Percentiles rank a stretch among this genome's conserved stretches.
These are phyloP conservation scores for Drosophila nigricruria DNA, from an alignment of 2,888 invertebrate genomes.

Conservation along the genomic window DNA sequence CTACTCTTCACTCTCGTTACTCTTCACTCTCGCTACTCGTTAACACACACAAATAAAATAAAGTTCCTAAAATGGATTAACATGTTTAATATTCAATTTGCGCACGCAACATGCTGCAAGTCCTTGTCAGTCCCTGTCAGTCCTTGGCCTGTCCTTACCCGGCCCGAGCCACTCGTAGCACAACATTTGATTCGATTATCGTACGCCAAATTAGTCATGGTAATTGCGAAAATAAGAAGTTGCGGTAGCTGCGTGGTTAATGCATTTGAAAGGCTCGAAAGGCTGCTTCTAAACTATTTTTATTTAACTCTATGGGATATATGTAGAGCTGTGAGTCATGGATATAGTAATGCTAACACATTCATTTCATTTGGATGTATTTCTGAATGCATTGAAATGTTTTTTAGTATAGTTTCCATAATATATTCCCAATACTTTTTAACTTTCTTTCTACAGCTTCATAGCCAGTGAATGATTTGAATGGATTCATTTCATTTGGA, in stretches of 20 bases:
- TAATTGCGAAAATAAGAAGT: conserved; percentile 52
- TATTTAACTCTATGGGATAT: background rate
- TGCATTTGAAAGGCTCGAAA: background rate
- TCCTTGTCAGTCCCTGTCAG: background rate
- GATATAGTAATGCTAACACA: too few species aligned
- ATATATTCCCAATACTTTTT: too few species aligned
- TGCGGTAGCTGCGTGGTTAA: conserved; percentile 24
- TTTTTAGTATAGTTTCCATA: too few species aligned
- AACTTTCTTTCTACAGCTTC: too few species aligned
- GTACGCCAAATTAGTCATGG: conserved; percentile 55
- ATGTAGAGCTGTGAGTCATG: too few species aligned
- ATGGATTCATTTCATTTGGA: background rate
- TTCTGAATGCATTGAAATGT: too few species aligned
- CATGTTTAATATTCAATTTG: conserved; percentile 83
- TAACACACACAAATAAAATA: conserved; percentile 57
- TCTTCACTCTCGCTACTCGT: background rate
- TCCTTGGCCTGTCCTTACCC: too few species aligned
- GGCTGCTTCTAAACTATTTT: background rate
- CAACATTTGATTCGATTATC: conserved; percentile 54
- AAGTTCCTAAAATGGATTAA: conserved; percentile 80
- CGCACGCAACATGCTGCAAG: conserved; percentile 53
- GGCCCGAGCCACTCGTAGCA: conserved; percentile 43
- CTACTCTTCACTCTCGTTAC: background rate
- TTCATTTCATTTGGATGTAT: too few species aligned
- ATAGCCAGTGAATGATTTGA: background rate